Evolutionary conservation across 2,888 invertebrate species (phyloP).

Genomic region (Lasioglossum malachurum): DNA sequence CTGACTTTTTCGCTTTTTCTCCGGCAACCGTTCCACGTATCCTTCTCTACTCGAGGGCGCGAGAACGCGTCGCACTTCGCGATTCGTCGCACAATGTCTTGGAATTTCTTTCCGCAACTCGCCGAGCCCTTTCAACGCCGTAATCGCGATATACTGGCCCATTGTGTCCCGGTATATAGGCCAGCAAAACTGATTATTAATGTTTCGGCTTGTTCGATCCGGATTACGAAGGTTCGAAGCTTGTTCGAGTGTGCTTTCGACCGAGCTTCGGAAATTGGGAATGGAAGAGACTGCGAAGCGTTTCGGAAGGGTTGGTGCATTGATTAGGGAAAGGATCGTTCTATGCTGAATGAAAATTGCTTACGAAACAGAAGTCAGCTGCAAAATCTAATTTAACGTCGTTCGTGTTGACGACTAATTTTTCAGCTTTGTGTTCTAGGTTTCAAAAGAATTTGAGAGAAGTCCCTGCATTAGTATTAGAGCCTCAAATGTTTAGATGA

Average conservation of each 20-base stretch:
- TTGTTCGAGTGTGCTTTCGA: neutral
- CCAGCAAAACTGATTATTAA: conserved; percentile 6
- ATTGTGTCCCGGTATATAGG: neutral
- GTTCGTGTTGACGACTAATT: too few species aligned
- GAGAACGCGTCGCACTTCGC: neutral
- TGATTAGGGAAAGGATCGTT: too few species aligned
- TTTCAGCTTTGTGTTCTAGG: fast-evolving
- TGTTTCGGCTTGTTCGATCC: neutral
- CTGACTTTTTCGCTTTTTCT: neutral
- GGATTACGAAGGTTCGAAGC: neutral
- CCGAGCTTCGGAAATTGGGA: neutral
- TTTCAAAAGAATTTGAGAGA: too few species aligned
- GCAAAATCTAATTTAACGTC: too few species aligned
- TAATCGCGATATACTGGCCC: neutral
- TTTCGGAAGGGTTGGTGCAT: neutral
- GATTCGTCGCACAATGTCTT: neutral
- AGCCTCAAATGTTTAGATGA: too few species aligned
- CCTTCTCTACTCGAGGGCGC: neutral
- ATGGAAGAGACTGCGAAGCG: neutral
- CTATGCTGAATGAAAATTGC: too few species aligned
- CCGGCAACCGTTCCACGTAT: neutral
- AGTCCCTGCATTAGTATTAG: too few species aligned
- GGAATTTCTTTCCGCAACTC: conserved; percentile 3
- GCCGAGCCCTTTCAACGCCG: conserved; percentile 1
- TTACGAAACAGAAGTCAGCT: too few species aligned